Evolutionary conservation across 2,888 invertebrate genomes (phyloP).

Genomic region (Yponomeuta cagnagella): DNA sequence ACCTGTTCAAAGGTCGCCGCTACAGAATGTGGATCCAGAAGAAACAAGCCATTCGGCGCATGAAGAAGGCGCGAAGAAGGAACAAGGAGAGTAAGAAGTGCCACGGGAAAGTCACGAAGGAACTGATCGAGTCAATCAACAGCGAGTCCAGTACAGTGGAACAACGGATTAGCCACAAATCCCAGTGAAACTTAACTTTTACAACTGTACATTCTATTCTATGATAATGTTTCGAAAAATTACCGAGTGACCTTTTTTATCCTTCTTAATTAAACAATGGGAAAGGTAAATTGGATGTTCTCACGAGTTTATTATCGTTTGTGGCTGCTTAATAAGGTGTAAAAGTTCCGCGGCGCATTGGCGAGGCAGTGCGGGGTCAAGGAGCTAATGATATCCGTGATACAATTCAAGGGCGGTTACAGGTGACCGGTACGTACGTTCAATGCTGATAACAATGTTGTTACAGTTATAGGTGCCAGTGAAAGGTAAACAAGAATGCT

Average conservation of each 20-base stretch:
- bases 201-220: not conserved
- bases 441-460: not conserved
- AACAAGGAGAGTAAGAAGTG: slow-evolving; percentile 22
- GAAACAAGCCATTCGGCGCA: not conserved
- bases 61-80: slow-evolving; percentile 8
- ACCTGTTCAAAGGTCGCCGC: slow-evolving; percentile 31
- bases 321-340: not conserved
- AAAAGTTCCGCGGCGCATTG: not conserved
- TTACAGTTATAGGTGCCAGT: not conserved
- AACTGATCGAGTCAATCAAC: not conserved
- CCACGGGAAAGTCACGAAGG: not conserved
- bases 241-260: not conserved
- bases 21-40: slow-evolving; percentile 8
- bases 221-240: not conserved
- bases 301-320: slow-evolving; percentile 1
- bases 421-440: not conserved
- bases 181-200: not conserved
- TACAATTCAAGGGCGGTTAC: not conserved
- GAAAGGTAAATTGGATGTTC: not conserved
- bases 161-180: not conserved
- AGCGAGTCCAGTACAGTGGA: not conserved
- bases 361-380: not conserved
- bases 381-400: not conserved
- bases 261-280: not conserved
- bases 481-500: not conserved